Conservation (phyloP, 2,113 vertebrate genomes). For the Myodes glareolus region DNA sequence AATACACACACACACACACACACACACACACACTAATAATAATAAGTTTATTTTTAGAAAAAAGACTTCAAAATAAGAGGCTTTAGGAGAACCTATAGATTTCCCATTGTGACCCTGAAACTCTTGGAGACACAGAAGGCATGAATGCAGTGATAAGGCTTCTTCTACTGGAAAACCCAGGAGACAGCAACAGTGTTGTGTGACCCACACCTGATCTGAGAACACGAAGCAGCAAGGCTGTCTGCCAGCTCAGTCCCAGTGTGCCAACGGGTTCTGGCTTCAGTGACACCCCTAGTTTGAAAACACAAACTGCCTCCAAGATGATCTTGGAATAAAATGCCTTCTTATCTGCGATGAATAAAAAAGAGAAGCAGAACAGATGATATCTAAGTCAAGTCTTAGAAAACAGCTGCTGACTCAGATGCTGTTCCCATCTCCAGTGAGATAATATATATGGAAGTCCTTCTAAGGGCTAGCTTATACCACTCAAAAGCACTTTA, state of each 20-base stretch:
- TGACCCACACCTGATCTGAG: not conserved
- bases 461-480: not conserved
- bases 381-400: not conserved
- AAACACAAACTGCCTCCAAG: not conserved
- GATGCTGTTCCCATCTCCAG: not conserved
- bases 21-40: not conserved
- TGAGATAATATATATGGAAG: not conserved
- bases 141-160: not conserved
- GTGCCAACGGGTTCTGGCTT: not conserved
- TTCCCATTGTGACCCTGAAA: not conserved
- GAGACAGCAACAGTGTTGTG: not conserved
- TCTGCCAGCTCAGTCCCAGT: not conserved
- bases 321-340: not conserved
- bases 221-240: not conserved
- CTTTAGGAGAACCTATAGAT: not conserved
- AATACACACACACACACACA: not conserved
- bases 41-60: not conserved
- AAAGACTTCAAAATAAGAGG: not conserved
- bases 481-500: not conserved
- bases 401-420: not conserved
- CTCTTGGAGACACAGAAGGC: not conserved
- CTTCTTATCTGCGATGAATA: not conserved
- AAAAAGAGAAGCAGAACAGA: slow-evolving; percentile 1
- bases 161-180: not conserved
- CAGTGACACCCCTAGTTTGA: not conserved